Evolutionary conservation across 2,113 vertebrate genomes (phyloP), one percentile per base, ranked within the genome.

Genomic region (Neomonachus schauinslandi): DNA sequence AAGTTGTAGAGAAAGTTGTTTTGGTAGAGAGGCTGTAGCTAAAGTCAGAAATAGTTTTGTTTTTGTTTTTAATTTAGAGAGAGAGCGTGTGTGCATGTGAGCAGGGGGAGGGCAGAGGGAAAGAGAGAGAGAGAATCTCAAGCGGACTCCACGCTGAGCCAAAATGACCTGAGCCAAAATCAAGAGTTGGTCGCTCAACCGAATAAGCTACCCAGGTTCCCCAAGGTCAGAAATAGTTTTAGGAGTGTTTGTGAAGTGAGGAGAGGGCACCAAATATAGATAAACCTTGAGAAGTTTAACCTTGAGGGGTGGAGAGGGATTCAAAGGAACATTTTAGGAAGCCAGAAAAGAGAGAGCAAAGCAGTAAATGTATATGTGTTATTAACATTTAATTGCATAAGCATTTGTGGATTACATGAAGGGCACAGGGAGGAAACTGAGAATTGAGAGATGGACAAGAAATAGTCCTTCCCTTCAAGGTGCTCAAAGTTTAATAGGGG

Each of bases 301-400:
- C 22, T 77, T 63, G 74, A 55, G 63, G 10, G 18, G 14, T n/a
- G 0, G 69, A 82, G 10, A 94, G 42, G 63, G 33, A 85, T 67
- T 33, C 90, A 91, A 77, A 77, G 74, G 46, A 94, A 89, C 7
- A 36, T 72, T 90, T 71, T 51, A 87, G 51, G 18, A 86, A 94
- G 33, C 12, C 31, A 86, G 42, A 7, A 82, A 89, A 85, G 39
- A 92, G 61, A 59, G 15, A 93, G 21, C 24, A 65, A 95, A 46
- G 21, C 46, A 51, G 42, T 51, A 67, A 82, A n/a, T 19, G 21
- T 33, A 3, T 8, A 14, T 0, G 0, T 80, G 57, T 65, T 57
- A 92, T 46, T 65, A 79, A 67, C 51, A 79, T 59, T 81, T 77
- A 82, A 93, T 57, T 51, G 59, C 19, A 80, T 11, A 74, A 76